A percentile compares a stretch with the other conserved stretches of the same genome.
phyloP scores from a whole-genome alignment of 1,140 invertebrate species.

The Kradibia gibbosae region DNA sequence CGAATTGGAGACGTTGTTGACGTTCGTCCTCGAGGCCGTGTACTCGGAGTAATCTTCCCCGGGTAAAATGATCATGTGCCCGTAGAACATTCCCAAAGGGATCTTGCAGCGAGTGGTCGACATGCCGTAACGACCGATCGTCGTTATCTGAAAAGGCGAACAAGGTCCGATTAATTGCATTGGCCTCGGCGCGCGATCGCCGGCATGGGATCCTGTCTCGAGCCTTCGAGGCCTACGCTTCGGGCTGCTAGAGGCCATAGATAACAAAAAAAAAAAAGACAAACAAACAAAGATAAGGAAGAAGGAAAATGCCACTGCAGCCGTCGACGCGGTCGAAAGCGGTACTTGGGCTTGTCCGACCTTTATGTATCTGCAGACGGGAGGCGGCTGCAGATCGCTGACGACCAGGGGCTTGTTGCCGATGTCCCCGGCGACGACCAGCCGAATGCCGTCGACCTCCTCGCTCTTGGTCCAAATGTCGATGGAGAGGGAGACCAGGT shows the following conservation, averaged over 20 bases:
- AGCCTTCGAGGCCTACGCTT: too few species aligned
- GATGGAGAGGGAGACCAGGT: constrained; percentile 89
- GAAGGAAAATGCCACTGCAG: too few species aligned
- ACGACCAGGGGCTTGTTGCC: constrained; percentile 86
- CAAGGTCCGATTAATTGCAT: too few species aligned
- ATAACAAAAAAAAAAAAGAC: too few species aligned
- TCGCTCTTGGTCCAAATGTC: constrained; percentile 91
- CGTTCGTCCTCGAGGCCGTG: constrained; percentile 61
- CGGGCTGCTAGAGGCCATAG: too few species aligned
- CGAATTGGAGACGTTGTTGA: constrained; percentile 63
- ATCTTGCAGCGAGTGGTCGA: constrained; percentile 90
- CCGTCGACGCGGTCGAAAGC: too few species aligned
- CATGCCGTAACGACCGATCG: constrained; percentile 92
- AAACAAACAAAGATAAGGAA: too few species aligned
- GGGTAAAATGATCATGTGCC: constrained; percentile 85
- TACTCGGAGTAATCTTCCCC: constrained; percentile 77
- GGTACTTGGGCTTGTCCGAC: too few species aligned
- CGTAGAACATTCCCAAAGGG: constrained; percentile 92
- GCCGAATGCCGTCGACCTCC: constrained; percentile 85
- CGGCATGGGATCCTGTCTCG: too few species aligned
- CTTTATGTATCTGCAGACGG: constrained; percentile 91
- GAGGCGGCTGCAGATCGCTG: constrained; percentile 90
- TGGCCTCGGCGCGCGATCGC: too few species aligned
- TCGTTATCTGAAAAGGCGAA: constrained; percentile 79
- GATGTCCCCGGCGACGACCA: constrained; percentile 91